A percentile compares a stretch with the other conserved stretches of the same genome.
These are phyloP conservation scores for Phaenicophaeus curvirostris DNA, from an alignment of 2,797 vertebrate genomes.

Conservation along the genomic window DNA sequence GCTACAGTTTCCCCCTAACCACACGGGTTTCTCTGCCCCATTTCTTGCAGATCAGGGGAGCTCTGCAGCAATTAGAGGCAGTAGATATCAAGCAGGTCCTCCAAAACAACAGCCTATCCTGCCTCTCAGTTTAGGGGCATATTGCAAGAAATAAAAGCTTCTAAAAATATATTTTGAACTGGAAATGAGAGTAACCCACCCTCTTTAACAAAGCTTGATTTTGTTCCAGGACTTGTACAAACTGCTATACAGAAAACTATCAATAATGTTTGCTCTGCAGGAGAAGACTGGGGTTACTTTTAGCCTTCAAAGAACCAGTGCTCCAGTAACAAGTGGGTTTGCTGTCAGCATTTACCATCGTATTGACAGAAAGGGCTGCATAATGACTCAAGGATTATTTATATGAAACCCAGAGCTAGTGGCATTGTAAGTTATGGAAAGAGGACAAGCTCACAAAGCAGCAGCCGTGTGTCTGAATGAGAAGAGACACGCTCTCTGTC, in stretches of 20 bases:
- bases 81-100: background rate
- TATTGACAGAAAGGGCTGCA: background rate
- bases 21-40: background rate
- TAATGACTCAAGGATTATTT: background rate
- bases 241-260: background rate
- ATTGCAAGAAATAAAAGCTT: background rate
- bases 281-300: background rate
- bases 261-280: background rate
- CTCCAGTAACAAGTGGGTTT: background rate
- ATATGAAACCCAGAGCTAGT: background rate
- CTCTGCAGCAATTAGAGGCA: background rate
- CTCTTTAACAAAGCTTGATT: background rate
- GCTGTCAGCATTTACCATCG: background rate
- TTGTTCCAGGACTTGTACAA: background rate
- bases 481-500: background rate
- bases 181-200: background rate
- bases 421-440: background rate
- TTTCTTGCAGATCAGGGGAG: background rate
- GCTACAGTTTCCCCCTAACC: background rate
- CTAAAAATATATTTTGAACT: background rate
- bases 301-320: background rate
- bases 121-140: background rate
- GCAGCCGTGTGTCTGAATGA: fast-evolving
- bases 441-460: background rate
- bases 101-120: background rate